Percentiles rank a stretch among this genome's conserved stretches.
Conservation (phyloP, 2,888 invertebrate species). For the Hydriomena furcata region DNA sequence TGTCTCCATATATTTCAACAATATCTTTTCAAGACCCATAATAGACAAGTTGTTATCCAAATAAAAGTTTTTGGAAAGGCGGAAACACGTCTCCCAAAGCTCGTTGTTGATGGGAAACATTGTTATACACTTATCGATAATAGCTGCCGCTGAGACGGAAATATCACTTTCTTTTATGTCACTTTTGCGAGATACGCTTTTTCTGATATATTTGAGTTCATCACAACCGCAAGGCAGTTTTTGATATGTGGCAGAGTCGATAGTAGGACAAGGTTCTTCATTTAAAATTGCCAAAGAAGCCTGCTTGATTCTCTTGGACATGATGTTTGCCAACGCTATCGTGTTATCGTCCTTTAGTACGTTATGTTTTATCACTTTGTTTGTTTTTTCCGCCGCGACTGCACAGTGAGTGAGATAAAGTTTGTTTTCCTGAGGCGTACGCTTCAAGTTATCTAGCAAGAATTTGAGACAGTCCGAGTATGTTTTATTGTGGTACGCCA, state of each 20-base stretch:
- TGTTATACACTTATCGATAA: slow-evolving; percentile 69
- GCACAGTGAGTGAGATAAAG: slow-evolving; percentile 59
- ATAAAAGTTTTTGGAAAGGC: slow-evolving; percentile 67
- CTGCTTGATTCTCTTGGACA: slow-evolving; percentile 72
- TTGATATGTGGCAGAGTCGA: slow-evolving; percentile 53
- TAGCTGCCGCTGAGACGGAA: slow-evolving; percentile 58
- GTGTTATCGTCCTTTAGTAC: slow-evolving; percentile 57
- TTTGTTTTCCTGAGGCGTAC: slow-evolving; percentile 42
- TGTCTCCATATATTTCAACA: slow-evolving; percentile 81
- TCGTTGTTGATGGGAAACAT: slow-evolving; percentile 66
- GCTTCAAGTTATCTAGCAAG: slow-evolving; percentile 59
- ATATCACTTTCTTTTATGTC: slow-evolving; percentile 46
- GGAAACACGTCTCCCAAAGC: slow-evolving; percentile 72
- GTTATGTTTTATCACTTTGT: slow-evolving; percentile 29
- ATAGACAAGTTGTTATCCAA: slow-evolving; percentile 68
- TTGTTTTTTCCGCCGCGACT: slow-evolving; percentile 28
- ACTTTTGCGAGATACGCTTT: slow-evolving; percentile 31
- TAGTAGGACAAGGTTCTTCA: slow-evolving; percentile 59
- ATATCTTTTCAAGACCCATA: slow-evolving; percentile 78
- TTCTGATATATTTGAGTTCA: slow-evolving; percentile 56
- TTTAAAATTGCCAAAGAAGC: slow-evolving; percentile 68
- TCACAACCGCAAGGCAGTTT: slow-evolving; percentile 67
- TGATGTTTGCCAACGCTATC: slow-evolving; percentile 59
- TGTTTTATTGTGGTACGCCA: slow-evolving; percentile 62
- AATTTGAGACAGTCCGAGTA: slow-evolving; percentile 64